These are phyloP conservation scores for Anarhynchus alexandrinus DNA, from an alignment of 2,113 vertebrate species.

Conservation along the genomic window DNA sequence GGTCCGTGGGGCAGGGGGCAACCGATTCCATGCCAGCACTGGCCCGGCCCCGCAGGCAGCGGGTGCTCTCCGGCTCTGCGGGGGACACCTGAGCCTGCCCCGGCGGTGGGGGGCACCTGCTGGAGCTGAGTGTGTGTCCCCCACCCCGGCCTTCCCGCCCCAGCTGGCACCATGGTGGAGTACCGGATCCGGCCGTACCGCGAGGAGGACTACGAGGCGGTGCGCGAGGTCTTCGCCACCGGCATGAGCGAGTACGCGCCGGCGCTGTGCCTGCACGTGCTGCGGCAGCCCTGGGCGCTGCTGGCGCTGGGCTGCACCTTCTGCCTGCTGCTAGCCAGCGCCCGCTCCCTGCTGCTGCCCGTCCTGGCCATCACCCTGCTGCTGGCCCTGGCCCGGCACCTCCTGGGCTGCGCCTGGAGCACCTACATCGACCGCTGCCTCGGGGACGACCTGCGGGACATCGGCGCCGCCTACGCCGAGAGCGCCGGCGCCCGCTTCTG, in stretches of 20 bases:
- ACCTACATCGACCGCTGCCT: constrained; percentile 60
- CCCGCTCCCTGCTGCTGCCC: constrained; percentile 54
- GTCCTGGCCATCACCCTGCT: constrained; percentile 29
- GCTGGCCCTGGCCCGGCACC: constrained; percentile 31
- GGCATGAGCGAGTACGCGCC: constrained; percentile 63
- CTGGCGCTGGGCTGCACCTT: constrained; percentile 25
- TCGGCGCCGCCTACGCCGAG: constrained; percentile 36
- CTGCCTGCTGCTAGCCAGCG: not conserved
- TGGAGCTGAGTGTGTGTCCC: not conserved
- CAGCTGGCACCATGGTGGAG: not conserved
- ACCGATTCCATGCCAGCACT: not conserved
- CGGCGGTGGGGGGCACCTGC: not conserved
- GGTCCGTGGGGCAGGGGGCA: not conserved
- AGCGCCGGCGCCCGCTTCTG: constrained; percentile 50
- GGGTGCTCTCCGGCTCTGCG: not conserved
- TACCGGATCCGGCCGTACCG: constrained; percentile 72
- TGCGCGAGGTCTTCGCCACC: constrained; percentile 50
- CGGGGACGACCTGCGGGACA: constrained; percentile 63
- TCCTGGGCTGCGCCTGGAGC: constrained; percentile 37
- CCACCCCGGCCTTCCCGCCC: not conserved
- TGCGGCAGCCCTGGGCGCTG: constrained; percentile 61
- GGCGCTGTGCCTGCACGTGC: constrained; percentile 44
- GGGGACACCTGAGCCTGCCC: not conserved
- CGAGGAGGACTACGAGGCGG: constrained; percentile 23
- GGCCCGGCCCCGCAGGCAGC: not conserved